These are phyloP conservation scores for Lithophane ornitopus DNA, from an alignment of 2,888 invertebrate genomes.

Conservation along the genomic window DNA sequence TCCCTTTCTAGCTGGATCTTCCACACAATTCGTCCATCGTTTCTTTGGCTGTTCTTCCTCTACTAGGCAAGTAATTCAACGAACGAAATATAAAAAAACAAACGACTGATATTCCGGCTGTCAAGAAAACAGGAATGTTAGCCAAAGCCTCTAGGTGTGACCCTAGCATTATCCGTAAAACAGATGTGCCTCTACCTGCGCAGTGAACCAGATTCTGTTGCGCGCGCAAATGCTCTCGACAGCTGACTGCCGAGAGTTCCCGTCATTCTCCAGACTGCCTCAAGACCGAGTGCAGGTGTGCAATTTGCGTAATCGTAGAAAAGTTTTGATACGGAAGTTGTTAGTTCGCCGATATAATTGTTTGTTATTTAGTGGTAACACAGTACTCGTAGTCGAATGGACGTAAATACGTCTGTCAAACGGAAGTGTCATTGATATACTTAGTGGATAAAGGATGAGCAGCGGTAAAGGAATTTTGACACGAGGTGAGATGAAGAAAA, in stretches of 20 bases:
- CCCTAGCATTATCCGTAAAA: slow-evolving; percentile 27
- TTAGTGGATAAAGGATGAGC: slow-evolving; percentile 27
- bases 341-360: not conserved
- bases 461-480: slow-evolving; percentile 6
- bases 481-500: slow-evolving; percentile 31
- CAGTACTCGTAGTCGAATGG: slow-evolving; percentile 1
- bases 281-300: not conserved
- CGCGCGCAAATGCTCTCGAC: slow-evolving; percentile 44
- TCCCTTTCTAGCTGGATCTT: not conserved
- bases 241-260: slow-evolving; percentile 27
- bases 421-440: slow-evolving; percentile 27
- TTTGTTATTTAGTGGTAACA: slow-evolving; percentile 10
- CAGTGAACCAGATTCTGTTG: slow-evolving; percentile 35
- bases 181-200: slow-evolving; percentile 38
- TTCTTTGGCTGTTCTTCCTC: no score
- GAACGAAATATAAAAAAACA: not conserved
- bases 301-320: slow-evolving; percentile 18
- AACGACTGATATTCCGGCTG: not conserved
- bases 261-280: slow-evolving; percentile 22
- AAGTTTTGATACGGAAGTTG: slow-evolving; percentile 28
- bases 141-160: slow-evolving; percentile 17
- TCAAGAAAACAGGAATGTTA: not conserved
- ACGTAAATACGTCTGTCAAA: slow-evolving; percentile 7
- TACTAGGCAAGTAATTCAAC: not conserved
- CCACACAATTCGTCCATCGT: not conserved